Base-by-base conservation (phyloP, 1,140 invertebrate species). In the Babylonia areolata region DNA sequence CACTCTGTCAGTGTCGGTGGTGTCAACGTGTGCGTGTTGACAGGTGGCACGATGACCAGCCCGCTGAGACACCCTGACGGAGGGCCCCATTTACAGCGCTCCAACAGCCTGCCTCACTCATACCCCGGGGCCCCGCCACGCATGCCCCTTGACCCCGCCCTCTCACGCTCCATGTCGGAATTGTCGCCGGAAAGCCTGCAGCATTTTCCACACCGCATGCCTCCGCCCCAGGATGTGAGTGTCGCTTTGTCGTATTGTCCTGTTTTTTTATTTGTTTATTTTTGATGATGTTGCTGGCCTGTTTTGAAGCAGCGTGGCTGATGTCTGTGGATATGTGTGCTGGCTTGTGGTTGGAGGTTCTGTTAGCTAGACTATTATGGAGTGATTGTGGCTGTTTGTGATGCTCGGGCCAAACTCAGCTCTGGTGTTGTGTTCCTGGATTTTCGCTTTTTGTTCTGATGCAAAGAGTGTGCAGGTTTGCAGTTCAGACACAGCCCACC, bases 71-170 rank as follows among this genome's bases (percentile, higher is more conserved):
- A 40, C 69, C 79, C 42, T 46, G 86, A 46, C 73, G 69, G 42
- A 33, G 37, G 64, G 46, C 58, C 58, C 9, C 86, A 88, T 58
- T 46, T 89, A 28, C 73, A 58, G 79, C 86, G 87, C 71, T 88
- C 89, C 54, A 79, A 84, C 69, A 88, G 91, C 42, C 86, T 87
- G 40, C 86, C 88, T 58, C 81, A 86, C 39, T 58, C 75, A 33
- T 89, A 88, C 73, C 85, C 69, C 54, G 84, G 84, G 20, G 85
- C 69, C 6, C 69, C 85, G 46, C 73, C 82, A 6, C 28, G 82
- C 39, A 15, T 73, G 39, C 82, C 82, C 40, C 31, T 69, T 28
- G 82, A 84, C 40, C 82, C 82, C 3, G 64, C 64, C 64, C 64
- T 84, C 11, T 73, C 82, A n/a, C 64, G 82, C 23, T 84, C 82